Conservation (phyloP, 2,113 vertebrate species). For the Notothenia coriiceps region DNA sequence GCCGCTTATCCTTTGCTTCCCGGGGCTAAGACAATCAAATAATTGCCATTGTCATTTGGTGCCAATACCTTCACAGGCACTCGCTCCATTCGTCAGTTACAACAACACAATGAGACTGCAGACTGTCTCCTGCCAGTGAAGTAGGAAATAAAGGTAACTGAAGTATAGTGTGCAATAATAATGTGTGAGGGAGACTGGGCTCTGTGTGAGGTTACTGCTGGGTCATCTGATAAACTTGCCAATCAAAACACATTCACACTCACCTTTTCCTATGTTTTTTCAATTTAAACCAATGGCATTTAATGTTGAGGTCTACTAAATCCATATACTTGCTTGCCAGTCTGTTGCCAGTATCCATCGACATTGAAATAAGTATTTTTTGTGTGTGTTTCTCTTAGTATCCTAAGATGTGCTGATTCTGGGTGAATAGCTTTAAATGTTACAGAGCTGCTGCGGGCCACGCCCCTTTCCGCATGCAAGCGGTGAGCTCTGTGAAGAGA, state of each 20-base stretch:
- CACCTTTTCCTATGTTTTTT: background rate
- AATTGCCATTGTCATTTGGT: constrained; percentile 29
- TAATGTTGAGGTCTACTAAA: background rate
- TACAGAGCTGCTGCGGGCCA: no score
- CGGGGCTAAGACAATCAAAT: constrained; percentile 44
- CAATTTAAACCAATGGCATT: background rate
- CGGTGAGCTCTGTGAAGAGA: no score
- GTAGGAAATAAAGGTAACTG: background rate
- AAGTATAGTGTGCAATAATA: background rate
- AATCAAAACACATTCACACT: background rate
- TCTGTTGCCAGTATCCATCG: background rate
- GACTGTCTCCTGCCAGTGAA: background rate
- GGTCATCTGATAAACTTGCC: constrained; percentile 8
- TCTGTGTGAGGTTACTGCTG: background rate
- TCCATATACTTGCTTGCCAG: background rate
- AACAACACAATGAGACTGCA: constrained; percentile 16
- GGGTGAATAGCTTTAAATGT: no score
- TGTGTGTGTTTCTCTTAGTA: no score
- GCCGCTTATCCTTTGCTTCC: constrained; percentile 31
- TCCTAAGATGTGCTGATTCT: no score
- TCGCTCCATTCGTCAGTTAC: background rate
- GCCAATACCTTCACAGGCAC: background rate
- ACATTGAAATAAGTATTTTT: constrained; percentile 1
- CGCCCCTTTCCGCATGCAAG: no score
- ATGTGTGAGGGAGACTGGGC: background rate